Evolutionary conservation across 30 jellyfish, hydroid and myxozoan genomes (phyloP), one percentile per base, ranked within the genome.

Genomic region (Phacellophora camtschatica): DNA sequence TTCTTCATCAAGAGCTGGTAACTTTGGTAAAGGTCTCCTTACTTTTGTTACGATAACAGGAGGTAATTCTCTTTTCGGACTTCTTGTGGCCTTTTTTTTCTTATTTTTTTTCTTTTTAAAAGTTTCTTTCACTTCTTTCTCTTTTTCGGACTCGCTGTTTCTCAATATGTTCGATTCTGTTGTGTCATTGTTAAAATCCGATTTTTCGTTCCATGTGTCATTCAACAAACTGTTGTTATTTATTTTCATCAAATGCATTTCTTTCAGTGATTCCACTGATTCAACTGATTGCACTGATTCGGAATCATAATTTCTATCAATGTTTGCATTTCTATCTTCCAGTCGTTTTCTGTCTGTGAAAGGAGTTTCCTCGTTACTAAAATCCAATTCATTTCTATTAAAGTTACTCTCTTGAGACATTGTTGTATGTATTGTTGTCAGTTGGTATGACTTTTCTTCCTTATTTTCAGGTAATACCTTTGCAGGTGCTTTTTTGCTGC

Each of bases 71-170:
- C 56, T 66, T 66, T 66, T 66, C 43, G 81, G 10, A 16, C 39
- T 19, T 16, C 29, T 37, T 29, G 29, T 66, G 18, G 22, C 58
- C 49, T 37, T 66, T 33, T 66, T 66, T 16, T 37, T 66, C 62
- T 29, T 34, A 9, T 23, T 28, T 50, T 72, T 50, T 34, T 46
- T 32, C 32, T 49, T 76, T 45, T 59, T 77, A 10, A 59, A 58
- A 63, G 36, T 57, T 23, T 78, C 90, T 31, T 62, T 61, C 24
- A 78, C 72, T 2, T 78, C 90, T 45, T 39, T 78, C 33, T 78
- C 90, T 48, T 78, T 78, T 48, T 59, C 90, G 41, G 90, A 78
- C 33, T 78, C 90, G 49, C 82, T 59, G 12, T 63, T 78, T 20
- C 81, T 67, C 19, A 61, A 16, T 1, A 78, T 2, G 49, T 78